phyloP scores from a whole-genome alignment of 2,797 vertebrate species.

The Thamnophis elegans region DNA sequence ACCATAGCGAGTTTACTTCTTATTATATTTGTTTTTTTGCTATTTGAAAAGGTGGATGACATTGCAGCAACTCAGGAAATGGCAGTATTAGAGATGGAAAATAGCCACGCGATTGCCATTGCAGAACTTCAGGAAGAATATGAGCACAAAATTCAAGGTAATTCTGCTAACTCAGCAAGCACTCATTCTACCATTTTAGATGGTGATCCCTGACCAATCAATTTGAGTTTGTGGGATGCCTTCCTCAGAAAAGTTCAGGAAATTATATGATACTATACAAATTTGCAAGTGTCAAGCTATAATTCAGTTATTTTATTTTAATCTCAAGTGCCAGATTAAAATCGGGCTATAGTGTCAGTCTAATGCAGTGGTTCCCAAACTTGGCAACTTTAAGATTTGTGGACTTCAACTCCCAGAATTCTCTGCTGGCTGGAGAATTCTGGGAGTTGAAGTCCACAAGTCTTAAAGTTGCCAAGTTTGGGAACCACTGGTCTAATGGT shows the following conservation, averaged over 20 bases:
- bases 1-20: not conserved
- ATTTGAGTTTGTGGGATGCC: not conserved
- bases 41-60: conserved; percentile 81
- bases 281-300: not conserved
- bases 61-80: conserved; percentile 83
- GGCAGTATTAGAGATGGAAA: conserved; percentile 82
- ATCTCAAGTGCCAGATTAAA: not conserved
- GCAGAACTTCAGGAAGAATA: conserved; percentile 86
- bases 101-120: conserved; percentile 77
- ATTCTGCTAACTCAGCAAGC: not conserved
- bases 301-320: not conserved
- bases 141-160: conserved; percentile 86
- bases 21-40: not conserved
- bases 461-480: too few species aligned
- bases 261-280: not conserved
- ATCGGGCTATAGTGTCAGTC: not conserved
- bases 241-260: not conserved
- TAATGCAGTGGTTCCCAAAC: too few species aligned
- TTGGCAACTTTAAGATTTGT: too few species aligned
- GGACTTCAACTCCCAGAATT: too few species aligned
- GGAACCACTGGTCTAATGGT: too few species aligned
- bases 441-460: too few species aligned
- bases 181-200: not conserved
- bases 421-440: too few species aligned
- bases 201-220: not conserved